Evolutionary conservation across 2,113 vertebrate genomes (phyloP).

Genomic region (Heloderma charlesbogerti): DNA sequence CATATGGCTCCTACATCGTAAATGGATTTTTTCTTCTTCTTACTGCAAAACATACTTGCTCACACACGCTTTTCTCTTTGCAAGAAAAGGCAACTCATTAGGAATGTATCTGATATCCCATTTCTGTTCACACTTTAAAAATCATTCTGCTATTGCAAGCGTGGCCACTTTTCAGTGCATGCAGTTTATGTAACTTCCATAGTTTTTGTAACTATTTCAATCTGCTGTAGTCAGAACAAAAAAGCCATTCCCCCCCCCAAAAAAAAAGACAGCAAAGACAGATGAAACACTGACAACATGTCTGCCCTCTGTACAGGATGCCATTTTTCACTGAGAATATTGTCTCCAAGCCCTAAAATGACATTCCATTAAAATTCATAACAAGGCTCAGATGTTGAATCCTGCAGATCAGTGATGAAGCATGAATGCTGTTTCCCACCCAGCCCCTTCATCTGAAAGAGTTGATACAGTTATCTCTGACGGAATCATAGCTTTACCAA

Average conservation of each 20-base stretch:
- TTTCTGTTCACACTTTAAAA: not conserved
- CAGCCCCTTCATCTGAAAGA: not conserved
- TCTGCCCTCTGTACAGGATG: conserved; percentile 7
- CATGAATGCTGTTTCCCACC: conserved; percentile 31
- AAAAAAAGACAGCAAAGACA: not conserved
- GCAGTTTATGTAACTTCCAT: not conserved
- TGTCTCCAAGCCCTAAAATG: conserved; percentile 16
- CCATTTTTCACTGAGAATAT: conserved; percentile 20
- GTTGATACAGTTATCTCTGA: conserved; percentile 30
- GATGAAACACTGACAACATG: not conserved
- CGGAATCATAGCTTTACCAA: conserved; percentile 24
- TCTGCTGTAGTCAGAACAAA: not conserved
- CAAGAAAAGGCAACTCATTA: not conserved
- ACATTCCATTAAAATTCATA: conserved; percentile 31
- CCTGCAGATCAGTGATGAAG: conserved; percentile 15
- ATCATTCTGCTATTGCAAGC: not conserved
- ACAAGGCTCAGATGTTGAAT: conserved; percentile 33
- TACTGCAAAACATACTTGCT: not conserved
- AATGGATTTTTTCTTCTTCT: not conserved
- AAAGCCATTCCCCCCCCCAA: not conserved
- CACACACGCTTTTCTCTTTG: conserved; percentile 9
- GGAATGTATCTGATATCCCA: conserved; percentile 11
- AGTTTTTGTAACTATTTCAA: not conserved
- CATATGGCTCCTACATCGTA: conserved; percentile 38
- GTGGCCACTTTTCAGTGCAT: not conserved